Percentiles rank a stretch among this genome's conserved stretches.
Conservation (phyloP, 1,140 invertebrate species). For the Popillia japonica region DNA sequence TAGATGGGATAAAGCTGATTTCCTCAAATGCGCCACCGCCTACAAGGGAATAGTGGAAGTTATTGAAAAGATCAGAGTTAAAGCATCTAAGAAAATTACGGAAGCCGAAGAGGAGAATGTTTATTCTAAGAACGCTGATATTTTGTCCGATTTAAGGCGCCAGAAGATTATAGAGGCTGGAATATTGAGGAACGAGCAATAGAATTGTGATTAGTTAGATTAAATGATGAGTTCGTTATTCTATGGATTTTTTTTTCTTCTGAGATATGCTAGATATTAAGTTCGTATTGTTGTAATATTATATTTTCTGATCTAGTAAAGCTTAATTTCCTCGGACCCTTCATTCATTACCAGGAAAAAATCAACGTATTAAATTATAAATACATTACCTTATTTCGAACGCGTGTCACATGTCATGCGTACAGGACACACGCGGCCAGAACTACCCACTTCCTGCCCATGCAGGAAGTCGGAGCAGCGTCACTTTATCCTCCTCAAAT, state of each 20-base stretch:
- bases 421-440: slow-evolving; percentile 36
- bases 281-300: too few relatives aligned
- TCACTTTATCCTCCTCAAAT: slow-evolving; percentile 52
- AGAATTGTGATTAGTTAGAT: background rate
- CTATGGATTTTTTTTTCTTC: too few relatives aligned
- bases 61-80: background rate
- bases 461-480: slow-evolving; percentile 48
- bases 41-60: slow-evolving; percentile 14
- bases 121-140: background rate
- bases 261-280: too few relatives aligned
- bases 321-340: background rate
- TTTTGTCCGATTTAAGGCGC: background rate
- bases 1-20: slow-evolving; percentile 38
- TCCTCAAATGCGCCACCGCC: slow-evolving; percentile 8
- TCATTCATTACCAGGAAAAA: background rate
- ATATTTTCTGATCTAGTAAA: too few relatives aligned
- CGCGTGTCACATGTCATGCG: slow-evolving; percentile 28
- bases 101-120: background rate
- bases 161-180: slow-evolving; percentile 28
- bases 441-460: slow-evolving; percentile 50
- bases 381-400: slow-evolving; percentile 32
- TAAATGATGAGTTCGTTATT: too few relatives aligned
- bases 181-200: background rate
- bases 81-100: background rate
- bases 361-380: slow-evolving; percentile 37